Evolutionary conservation across 2,888 invertebrate species (phyloP), one percentile per base, ranked within the genome.

Genomic region (Cistogaster globosa): DNA sequence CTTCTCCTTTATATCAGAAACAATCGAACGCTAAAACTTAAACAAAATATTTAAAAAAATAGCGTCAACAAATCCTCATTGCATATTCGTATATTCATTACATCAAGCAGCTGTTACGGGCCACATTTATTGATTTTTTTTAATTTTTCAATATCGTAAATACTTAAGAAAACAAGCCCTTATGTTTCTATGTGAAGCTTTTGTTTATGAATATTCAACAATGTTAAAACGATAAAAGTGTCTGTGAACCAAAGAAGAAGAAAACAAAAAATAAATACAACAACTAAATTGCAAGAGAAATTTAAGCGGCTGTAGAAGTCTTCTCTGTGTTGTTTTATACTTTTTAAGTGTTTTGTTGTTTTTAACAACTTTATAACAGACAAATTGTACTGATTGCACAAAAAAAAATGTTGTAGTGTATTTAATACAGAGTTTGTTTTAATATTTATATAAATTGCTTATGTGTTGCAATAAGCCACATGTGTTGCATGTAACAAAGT

Each of bases 171-270:
- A 12, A 55, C n/a, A n/a, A 45, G 12, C 68, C 87, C 86, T 62
- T 74, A 26, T 51, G 68, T 71, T 75, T 77, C 60, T 58, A 62
- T 75, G 58, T 62, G 32, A 75, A 68, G 38, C 63, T 69, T 71
- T 76, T 88, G 88, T 89, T 91, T 91, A 90, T 90, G 91, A 90
- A 90, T 91, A 90, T 90, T 91, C 90, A 90, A 90, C 90, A 90
- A 89, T 89, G 88, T 80, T 87, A 89, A 87, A 87, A 67, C 90
- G 90, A 91, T 90, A 90, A 90, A 90, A 90, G 87, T 88, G 90
- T 90, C 90, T 91, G 90, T 80, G 77, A 62, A 42, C 55, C 16
- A 65, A 32, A 32, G 32, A 32, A 69, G 51, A 53, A 42, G 38
- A 60, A 80, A 22, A n/a, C n/a, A n/a, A n/a, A n/a, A n/a, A n/a